Conservation (phyloP, 2,113 vertebrate genomes). For the Centropristis striata region DNA sequence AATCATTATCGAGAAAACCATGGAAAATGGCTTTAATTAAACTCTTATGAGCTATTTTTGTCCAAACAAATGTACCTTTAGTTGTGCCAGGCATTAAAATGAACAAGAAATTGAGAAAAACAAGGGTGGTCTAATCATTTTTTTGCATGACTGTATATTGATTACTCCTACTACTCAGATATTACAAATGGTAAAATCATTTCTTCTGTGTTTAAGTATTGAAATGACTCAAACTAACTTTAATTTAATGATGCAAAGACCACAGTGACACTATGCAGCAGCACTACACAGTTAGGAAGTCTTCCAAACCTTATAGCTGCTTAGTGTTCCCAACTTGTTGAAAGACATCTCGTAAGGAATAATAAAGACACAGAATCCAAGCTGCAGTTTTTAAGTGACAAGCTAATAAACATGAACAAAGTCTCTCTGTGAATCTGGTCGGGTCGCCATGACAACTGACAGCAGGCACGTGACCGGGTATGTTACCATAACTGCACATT, state of each 20-base stretch:
- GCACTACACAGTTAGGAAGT: not conserved
- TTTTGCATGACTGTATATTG: too few species aligned
- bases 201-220: not conserved
- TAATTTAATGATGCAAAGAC: not conserved
- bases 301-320: not conserved
- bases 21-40: too few species aligned
- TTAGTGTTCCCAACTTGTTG: not conserved
- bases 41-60: too few species aligned
- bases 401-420: not conserved
- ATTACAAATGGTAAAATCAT: not conserved
- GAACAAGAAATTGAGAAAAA: too few species aligned
- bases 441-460: constrained; percentile 4
- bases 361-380: not conserved
- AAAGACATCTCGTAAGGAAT: not conserved
- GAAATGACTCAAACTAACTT: not conserved
- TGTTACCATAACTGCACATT: constrained; percentile 5
- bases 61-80: too few species aligned
- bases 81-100: too few species aligned
- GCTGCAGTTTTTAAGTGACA: not conserved
- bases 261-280: not conserved
- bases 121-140: too few species aligned
- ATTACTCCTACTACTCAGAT: not conserved
- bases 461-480: not conserved
- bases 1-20: too few species aligned
- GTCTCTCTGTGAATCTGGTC: not conserved